Percentiles rank a stretch among this genome's conserved stretches.
These are phyloP conservation scores for Spheniscus mendiculus DNA, from an alignment of 2,113 vertebrate genomes.

Conservation along the genomic window DNA sequence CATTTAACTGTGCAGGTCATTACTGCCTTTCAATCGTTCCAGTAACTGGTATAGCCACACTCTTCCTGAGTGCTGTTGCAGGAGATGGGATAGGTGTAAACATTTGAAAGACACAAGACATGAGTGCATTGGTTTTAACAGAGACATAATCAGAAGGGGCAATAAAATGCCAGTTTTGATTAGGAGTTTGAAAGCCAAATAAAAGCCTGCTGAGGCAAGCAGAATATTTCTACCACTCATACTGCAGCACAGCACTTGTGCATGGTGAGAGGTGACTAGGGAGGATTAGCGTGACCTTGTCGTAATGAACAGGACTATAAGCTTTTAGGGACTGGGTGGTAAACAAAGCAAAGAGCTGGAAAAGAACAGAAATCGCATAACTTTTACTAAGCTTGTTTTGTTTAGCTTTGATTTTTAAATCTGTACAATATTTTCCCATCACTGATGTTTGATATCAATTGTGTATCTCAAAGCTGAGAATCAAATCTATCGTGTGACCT, in stretches of 20 bases:
- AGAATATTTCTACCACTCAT: conserved; percentile 44
- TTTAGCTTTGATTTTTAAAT: conserved; percentile 43
- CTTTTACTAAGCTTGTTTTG: background rate
- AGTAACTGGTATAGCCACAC: background rate
- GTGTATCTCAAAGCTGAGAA: background rate
- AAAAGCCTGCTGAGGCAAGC: conserved; percentile 52
- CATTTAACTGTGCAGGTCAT: background rate
- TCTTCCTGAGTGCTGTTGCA: background rate
- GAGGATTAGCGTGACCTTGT: conserved; percentile 57
- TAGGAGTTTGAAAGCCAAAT: conserved; percentile 52
- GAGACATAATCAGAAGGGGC: conserved; percentile 28
- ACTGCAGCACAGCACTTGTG: background rate
- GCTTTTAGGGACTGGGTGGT: conserved; percentile 45
- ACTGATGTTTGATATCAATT: background rate
- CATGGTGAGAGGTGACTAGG: background rate
- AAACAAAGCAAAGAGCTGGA: conserved; percentile 47
- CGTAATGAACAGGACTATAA: conserved; percentile 44
- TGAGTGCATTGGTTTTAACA: background rate
- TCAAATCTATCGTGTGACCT: background rate
- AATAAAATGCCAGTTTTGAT: conserved; percentile 53
- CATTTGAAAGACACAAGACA: background rate
- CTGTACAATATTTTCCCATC: background rate
- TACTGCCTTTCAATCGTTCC: background rate
- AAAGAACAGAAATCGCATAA: conserved; percentile 8
- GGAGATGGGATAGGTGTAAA: background rate